Evolutionary conservation across 2,888 invertebrate species (phyloP).

Genomic region (Caenorhabditis sp.): DNA sequence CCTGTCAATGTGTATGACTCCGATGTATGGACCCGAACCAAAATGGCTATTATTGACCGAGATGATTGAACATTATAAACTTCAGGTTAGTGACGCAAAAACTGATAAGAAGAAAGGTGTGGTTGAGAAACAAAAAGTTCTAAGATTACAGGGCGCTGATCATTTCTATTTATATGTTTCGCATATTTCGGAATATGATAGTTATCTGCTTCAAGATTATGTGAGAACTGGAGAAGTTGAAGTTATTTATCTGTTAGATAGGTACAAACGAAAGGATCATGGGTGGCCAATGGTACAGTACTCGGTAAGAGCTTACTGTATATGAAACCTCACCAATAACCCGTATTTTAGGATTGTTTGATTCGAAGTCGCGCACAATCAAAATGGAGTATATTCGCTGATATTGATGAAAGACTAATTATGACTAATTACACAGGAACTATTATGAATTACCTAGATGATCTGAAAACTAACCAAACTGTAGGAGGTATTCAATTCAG

Average conservation of each 20-base stretch:
- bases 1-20: slow-evolving; percentile 22
- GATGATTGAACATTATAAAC: slow-evolving; percentile 22
- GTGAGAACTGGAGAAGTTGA: slow-evolving; percentile 29
- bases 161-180: slow-evolving; percentile 23
- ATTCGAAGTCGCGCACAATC: slow-evolving; percentile 14
- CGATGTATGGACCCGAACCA: slow-evolving; percentile 23
- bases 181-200: slow-evolving; percentile 9
- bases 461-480: not conserved
- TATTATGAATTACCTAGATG: slow-evolving; percentile 13
- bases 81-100: slow-evolving; percentile 6
- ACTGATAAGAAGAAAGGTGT: not conserved
- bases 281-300: slow-evolving; percentile 17
- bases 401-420: slow-evolving; percentile 15
- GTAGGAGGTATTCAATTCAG: slow-evolving; percentile 19
- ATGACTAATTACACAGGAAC: slow-evolving; percentile 25
- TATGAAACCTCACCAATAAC: too few species aligned
- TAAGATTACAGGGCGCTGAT: slow-evolving; percentile 15
- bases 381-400: slow-evolving; percentile 24
- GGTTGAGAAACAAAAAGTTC: not conserved
- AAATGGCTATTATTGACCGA: slow-evolving; percentile 27
- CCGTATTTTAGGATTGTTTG: slow-evolving; percentile 19
- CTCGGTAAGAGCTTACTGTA: too few species aligned
- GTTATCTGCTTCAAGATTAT: slow-evolving; percentile 18
- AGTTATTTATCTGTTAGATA: slow-evolving; percentile 8
- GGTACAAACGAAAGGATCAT: slow-evolving; percentile 2